Conservation (phyloP, 2,113 vertebrate species). For the Trichechus manatus region DNA sequence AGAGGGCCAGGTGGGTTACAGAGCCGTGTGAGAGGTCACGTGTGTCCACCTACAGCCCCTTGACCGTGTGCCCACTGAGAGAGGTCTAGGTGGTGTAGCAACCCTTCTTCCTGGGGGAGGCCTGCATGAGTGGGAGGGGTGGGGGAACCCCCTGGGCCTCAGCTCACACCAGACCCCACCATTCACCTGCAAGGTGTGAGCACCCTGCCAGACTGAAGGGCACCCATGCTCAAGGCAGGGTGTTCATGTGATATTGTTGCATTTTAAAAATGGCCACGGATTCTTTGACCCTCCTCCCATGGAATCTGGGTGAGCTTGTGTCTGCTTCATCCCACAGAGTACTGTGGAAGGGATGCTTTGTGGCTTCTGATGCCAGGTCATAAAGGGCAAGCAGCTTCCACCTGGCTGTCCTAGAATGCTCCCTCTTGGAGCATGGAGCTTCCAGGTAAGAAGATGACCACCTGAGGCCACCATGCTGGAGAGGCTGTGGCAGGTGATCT, state of each 20-base stretch:
- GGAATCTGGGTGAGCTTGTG: not conserved
- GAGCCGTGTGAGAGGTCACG: too few relatives aligned
- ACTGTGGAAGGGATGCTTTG: not conserved
- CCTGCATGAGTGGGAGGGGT: not conserved
- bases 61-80: rapidly evolving
- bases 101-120: not conserved
- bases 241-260: not conserved
- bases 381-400: not conserved
- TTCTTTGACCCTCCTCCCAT: not conserved
- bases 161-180: too few relatives aligned
- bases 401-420: not conserved
- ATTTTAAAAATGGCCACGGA: not conserved
- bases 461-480: not conserved
- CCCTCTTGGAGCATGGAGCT: not conserved
- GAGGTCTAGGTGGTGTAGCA: not conserved
- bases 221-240: not conserved
- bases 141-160: not conserved
- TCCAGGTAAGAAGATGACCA: not conserved
- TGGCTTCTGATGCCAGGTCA: not conserved
- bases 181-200: too few relatives aligned
- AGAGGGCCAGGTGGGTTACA: not conserved
- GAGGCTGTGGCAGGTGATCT: not conserved
- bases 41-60: not conserved
- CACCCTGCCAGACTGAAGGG: not conserved
- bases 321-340: not conserved